Evolutionary conservation across 2,113 vertebrate species (phyloP), one percentile per base, ranked within the genome.

Genomic region (Phalacrocorax pelagicus): DNA sequence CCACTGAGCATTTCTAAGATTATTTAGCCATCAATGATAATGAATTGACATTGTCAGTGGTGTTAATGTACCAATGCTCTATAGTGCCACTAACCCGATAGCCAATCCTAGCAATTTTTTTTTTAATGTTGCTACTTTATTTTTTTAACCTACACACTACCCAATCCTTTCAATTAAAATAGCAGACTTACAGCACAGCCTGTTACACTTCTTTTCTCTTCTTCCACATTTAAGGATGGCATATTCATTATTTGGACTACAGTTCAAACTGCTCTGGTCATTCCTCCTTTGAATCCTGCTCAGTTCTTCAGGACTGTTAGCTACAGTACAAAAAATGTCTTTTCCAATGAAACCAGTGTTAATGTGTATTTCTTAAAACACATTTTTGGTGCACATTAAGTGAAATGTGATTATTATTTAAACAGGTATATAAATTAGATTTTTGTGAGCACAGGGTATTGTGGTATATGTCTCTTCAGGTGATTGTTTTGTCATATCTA

Each of bases 11-110:
- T 98, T 98, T 97, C 96, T 92, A 94, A 97, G 97, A 98, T 97
- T 98, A 98, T 98, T 97, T 98, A 98, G 98, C 98, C 98, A 98
- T 98, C 98, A 98, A 95, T 98, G 98, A 97, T 98, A 98, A 98
- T 98, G 98, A 98, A 98, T 97, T 97, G 98, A 98, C 98, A 98
- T 95, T 98, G 98, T 98, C 98, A 98, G 94, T 92, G 90, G 78
- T 96, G 97, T 97, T 97, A 97, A 98, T 96, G 97, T 97, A 90
- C 97, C 97, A 97, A 88, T 69, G 96, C 83, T 97, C 97, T 92
- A 91, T 38, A 82, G 81, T 87, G 80, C 94, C 89, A 97, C 97
- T 90, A 94, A 95, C 82, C 93, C 75, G 71, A 96, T 44, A 96
- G 94, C 94, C 97, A 96, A 94, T 96, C 87, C 96, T 46, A 75